A percentile compares a stretch with the other conserved stretches of the same genome.
These are phyloP conservation scores for Progne subis DNA, from an alignment of 2,113 vertebrate species.

Conservation along the genomic window DNA sequence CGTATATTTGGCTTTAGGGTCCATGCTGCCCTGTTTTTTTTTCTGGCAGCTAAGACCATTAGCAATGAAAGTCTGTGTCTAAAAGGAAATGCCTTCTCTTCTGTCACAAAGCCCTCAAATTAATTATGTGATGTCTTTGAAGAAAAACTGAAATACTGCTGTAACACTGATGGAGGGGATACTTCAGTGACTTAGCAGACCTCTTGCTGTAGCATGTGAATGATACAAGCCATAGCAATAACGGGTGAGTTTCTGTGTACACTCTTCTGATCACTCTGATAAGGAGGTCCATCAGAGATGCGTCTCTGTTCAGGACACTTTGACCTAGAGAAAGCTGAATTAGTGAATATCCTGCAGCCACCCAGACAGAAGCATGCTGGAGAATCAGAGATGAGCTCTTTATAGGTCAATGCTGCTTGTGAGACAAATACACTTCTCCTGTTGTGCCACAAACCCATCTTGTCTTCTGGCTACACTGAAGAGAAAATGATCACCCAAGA, in stretches of 20 bases:
- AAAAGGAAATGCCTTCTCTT: not conserved
- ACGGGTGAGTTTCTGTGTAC: accelerated
- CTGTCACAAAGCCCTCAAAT: not conserved
- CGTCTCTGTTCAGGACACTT: not conserved
- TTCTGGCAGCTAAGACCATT: not conserved
- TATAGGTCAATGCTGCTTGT: not conserved
- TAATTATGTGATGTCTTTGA: not conserved
- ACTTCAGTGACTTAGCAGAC: not conserved
- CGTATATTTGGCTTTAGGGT: not conserved
- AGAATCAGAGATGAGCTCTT: not conserved
- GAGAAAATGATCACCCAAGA: slow-evolving; percentile 17
- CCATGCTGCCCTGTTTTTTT: not conserved
- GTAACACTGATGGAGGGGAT: not conserved
- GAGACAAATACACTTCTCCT: not conserved
- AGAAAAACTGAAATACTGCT: not conserved
- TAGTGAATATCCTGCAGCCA: not conserved
- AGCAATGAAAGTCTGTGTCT: not conserved
- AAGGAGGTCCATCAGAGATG: not conserved
- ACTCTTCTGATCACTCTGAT: not conserved
- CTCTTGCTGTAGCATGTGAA: not conserved
- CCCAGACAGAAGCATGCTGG: not conserved
- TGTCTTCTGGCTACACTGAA: not conserved
- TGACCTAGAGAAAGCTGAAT: not conserved
- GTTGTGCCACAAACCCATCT: not conserved
- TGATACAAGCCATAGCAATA: not conserved